phyloP scores from a whole-genome alignment of 53 echinoderm and acorn worm species.

The Echinometra lucunter region DNA sequence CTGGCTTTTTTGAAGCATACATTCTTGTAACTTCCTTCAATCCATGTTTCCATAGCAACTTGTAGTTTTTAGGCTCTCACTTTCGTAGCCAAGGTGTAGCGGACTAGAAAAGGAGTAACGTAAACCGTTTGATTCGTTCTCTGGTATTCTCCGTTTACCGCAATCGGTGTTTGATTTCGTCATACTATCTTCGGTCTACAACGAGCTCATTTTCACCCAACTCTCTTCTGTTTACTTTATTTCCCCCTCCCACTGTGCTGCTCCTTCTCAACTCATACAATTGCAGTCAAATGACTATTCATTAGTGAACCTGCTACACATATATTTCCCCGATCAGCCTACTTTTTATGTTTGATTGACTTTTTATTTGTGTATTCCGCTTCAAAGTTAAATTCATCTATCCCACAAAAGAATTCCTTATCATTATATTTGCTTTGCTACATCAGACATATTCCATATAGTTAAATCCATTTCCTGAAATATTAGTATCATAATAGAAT shows the following conservation, averaged over 20 bases:
- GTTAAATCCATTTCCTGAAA: neutral
- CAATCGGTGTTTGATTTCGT: constrained; percentile 69
- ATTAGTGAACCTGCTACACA: constrained; percentile 42
- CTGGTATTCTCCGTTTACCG: constrained; percentile 67
- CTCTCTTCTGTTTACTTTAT: constrained; percentile 62
- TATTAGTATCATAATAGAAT: neutral
- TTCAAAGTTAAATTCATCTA: neutral
- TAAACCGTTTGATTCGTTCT: constrained; percentile 68
- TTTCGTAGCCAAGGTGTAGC: constrained; percentile 48
- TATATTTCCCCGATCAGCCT: constrained; percentile 39
- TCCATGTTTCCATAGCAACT: constrained; percentile 48
- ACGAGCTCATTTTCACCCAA: constrained; percentile 66
- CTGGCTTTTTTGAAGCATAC: constrained; percentile 46
- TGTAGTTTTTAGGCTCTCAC: constrained; percentile 55
- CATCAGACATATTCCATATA: neutral
- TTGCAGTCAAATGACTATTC: constrained; percentile 61
- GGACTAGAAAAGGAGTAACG: constrained; percentile 56
- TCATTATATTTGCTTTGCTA: neutral
- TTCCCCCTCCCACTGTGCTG: constrained; percentile 50
- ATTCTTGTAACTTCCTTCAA: constrained; percentile 44
- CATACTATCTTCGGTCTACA: constrained; percentile 61
- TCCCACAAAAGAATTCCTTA: neutral
- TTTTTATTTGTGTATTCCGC: constrained; percentile 16
- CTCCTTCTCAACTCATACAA: neutral
- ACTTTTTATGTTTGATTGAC: constrained; percentile 24